Evolutionary conservation across 2,113 vertebrate genomes (phyloP), one percentile per base, ranked within the genome.

Genomic region (Sardina pilchardus): DNA sequence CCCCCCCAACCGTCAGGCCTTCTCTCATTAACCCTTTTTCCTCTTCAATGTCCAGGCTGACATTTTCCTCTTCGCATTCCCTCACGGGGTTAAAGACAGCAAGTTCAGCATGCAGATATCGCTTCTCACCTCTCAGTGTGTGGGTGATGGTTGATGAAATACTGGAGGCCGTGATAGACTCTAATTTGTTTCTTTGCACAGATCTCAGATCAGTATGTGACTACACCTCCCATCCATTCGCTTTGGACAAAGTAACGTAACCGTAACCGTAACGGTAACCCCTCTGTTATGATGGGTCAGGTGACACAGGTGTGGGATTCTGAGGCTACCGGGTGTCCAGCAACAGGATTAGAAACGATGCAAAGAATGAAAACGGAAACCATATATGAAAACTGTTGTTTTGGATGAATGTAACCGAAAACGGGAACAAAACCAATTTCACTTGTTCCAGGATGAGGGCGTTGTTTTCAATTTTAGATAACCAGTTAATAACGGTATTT

Each of bases 1-100:
- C 81, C 81, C 44, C 78, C 81, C 24, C 12, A 80, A 81, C 83
- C 81, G 0, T 16, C 12, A 21, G 19, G n/a, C 47, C 45, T 5
- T 16, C 81, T 34, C 82, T 14, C 30, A 14, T 26, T 83, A 14
- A 48, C 47, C 26, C 30, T 83, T 53, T 36, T 12, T 83, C 83
- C 39, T 4, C 86, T 84, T 43, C 30, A 87, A 83, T 19, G 67
- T 71, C 24, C 6, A 34, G 63, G 1, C 63, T 71, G 63, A 26
- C 63, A 67, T 67, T 71, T 71, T 71, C 63, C 26, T 71, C 63
- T 30, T 30, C 9, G 6, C 24, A 71, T 30, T 26, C 0, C 6
- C 9, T 1, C 0, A 16, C 34, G 63, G 30, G 63, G 63, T 71
- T 71, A 71, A 71, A 71, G 63, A 71, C 30, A 34, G 63, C 26